Base-by-base conservation (phyloP, 30 jellyfish, hydroid and myxozoan species). In the Hydractinia symbiolongicarpus region DNA sequence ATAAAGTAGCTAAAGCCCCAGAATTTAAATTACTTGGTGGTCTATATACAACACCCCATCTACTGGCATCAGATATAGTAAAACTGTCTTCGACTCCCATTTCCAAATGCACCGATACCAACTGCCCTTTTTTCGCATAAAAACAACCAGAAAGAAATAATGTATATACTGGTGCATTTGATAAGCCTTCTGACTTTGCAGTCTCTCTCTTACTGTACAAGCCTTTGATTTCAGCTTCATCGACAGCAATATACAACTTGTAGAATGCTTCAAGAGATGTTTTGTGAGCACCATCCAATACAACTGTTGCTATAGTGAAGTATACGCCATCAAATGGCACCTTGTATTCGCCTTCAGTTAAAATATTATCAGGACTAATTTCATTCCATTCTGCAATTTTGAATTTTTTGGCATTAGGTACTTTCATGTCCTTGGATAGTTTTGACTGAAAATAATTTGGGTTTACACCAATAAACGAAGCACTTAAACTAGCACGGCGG, bases 111-210 rank as follows among this genome's bases (percentile, higher is more conserved):
- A 79, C 17, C 30, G 87, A 66, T 7, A 66, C 66, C 20, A 20
- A 11, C 11, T 58, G 51, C 15, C 91, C 91, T 71, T 70, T 73
- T 14, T 50, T 52, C 16, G 95, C 98, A 76, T 55, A 60, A 82
- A 86, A 91, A 4, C 96, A 66, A n/a, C 98, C 98, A 54, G 96
- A 86, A 64, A 93, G 54, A 53, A 71, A 87, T 69, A 93, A 49
- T 7, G 96, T 86, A 64, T 86, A 86, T 53, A 53, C 67, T 20
- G 88, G 72, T 7, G 91, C 81, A 54, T 57, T 55, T 13, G 55
- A 14, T 8, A 93, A 93, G 14, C 84, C 6, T 7, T 40, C 69
- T 9, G n/a, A 54, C 17, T 86, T 86, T 84, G 92, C 67, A n/a
- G 72, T 76, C 51, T 49, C 44, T 14, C 88, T 80, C 5, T 75